These are phyloP conservation scores for Ophion ventricosus DNA, from an alignment of 2,888 invertebrate genomes.

Conservation along the genomic window DNA sequence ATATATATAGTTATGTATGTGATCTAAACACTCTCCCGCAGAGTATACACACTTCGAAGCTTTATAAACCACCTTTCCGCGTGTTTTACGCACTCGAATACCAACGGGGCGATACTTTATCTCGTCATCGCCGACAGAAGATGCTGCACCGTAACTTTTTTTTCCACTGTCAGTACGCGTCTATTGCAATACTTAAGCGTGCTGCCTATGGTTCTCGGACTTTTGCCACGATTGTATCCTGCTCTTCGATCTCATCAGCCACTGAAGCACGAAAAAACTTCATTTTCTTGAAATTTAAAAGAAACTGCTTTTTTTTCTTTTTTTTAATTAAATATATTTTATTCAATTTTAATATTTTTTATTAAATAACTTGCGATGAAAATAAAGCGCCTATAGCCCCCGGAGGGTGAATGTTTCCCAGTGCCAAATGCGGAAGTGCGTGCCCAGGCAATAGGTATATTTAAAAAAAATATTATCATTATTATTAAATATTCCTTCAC, in stretches of 20 bases:
- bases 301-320: not conserved
- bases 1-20: not conserved
- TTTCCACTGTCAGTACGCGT: conserved; percentile 32
- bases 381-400: no score
- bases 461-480: no score
- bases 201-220: conserved; percentile 3
- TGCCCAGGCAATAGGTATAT: no score
- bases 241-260: not conserved
- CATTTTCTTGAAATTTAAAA: not conserved
- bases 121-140: conserved; percentile 38
- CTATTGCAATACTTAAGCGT: conserved; percentile 42
- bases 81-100: conserved; percentile 44
- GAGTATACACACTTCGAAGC: conserved; percentile 20
- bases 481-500: no score
- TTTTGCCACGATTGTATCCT: conserved; percentile 3
- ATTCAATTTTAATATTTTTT: no score
- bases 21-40: not conserved
- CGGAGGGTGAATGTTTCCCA: no score
- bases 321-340: no score
- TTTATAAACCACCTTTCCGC: conserved; percentile 44
- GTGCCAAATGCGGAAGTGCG: no score
- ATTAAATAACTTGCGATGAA: no score
- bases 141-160: conserved; percentile 10
- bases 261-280: not conserved
- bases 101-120: conserved; percentile 39